Base-by-base conservation (phyloP, 2,797 vertebrate species). In the Amblyopsis hoosieri region DNA sequence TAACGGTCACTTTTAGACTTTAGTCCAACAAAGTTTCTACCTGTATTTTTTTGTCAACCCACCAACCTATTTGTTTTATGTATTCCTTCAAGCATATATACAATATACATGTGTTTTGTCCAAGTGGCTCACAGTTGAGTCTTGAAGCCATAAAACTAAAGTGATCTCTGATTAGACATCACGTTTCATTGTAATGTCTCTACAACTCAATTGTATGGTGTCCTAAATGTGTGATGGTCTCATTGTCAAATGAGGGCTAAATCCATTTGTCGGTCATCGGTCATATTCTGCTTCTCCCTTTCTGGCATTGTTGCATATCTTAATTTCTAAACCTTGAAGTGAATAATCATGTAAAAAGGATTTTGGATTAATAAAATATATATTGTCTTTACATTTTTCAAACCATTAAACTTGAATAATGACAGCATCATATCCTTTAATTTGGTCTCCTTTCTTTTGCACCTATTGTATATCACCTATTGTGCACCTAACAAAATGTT, bases 381-480 rank as follows among this genome's bases (percentile, higher is more conserved):
- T 78, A 75, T 76, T 78, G 69, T 81, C 83, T 92, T 91, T 90
- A 84, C 79, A 77, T 78, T 85, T 84, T 85, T 85, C 74, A 83
- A 85, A 85, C 71, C 79, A 93, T 83, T 93, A 92, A 92, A 93
- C 85, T 91, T 92, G 90, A 91, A 89, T 76, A 80, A 78, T 83
- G 76, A 85, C 45, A 64, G 65, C 72, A 64, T 54, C 10, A 2
- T 11, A 48, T 12, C 3, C 6, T 14, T 11, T 48, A 2, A 11
- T 23, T 14, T 48, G 12, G 1, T 1, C 9, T 13, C n/a, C 3
- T 3, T 12, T 49, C 14, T 13, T 49, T 12, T 13, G 3, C 37
- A 42, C 9, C 0, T 29, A 29, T 29, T 29, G 23, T 29, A 29
- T 29, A 29, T 0, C 23, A 3, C 3, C 23, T 29, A 29, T 29